Percentiles rank a stretch among this genome's conserved stretches.
These are phyloP conservation scores for Symphodus melops DNA, from an alignment of 2,113 vertebrate species.

Conservation along the genomic window DNA sequence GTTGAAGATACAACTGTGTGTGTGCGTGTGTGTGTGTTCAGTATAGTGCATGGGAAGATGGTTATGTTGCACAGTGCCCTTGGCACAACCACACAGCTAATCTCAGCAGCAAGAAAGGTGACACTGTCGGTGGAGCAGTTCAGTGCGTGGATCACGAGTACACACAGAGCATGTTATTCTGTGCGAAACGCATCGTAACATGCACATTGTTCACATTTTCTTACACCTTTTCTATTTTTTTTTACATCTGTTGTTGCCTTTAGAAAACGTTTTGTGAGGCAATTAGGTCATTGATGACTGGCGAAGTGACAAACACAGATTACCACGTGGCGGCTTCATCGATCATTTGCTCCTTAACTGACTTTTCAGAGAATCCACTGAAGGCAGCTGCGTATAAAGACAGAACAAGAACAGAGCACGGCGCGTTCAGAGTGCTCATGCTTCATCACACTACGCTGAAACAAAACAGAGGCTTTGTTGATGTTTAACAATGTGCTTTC, in stretches of 20 bases:
- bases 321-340: background rate
- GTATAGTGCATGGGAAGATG: background rate
- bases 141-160: background rate
- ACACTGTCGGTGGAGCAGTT: background rate
- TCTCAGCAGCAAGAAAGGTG: background rate
- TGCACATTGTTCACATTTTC: too few relatives aligned
- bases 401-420: too few relatives aligned
- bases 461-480: too few relatives aligned
- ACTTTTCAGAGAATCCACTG: too few relatives aligned
- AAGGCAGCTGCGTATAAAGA: too few relatives aligned
- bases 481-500: background rate
- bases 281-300: background rate
- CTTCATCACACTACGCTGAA: background rate
- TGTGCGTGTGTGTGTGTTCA: background rate
- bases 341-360: background rate
- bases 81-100: slow-evolving; percentile 5
- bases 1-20: slow-evolving; percentile 22
- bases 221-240: too few relatives aligned
- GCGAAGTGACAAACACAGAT: background rate
- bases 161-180: background rate
- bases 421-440: background rate
- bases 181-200: too few relatives aligned
- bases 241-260: too few relatives aligned
- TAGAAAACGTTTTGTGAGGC: background rate
- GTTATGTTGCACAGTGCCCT: background rate